Conservation (phyloP, 53 echinoderm and acorn worm species). For the Echinometra lucunter region DNA sequence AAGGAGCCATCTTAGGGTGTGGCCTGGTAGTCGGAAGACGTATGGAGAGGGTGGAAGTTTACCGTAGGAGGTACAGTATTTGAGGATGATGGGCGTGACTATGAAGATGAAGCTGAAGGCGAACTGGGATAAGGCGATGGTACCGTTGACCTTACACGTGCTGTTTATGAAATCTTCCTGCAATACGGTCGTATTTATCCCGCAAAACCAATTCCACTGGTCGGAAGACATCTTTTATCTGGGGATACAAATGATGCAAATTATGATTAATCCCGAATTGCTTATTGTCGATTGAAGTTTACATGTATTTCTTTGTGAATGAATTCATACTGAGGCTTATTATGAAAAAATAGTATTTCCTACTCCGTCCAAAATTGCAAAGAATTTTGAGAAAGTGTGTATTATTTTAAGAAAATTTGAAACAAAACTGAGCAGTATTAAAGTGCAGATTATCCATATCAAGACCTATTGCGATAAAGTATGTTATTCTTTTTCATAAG, state of each 20-base stretch:
- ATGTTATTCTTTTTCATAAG: too few species aligned
- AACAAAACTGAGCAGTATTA: too few species aligned
- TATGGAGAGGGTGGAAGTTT: constrained; percentile 19
- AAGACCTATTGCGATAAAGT: too few species aligned
- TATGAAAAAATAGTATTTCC: too few species aligned
- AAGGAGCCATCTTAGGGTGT: constrained; percentile 77
- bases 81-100: constrained; percentile 69
- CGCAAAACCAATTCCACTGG: constrained; percentile 44
- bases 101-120: constrained; percentile 68
- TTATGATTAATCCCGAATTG: neutral
- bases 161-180: constrained; percentile 23
- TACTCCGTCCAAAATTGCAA: too few species aligned
- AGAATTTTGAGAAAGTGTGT: too few species aligned
- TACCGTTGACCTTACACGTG: constrained; percentile 41
- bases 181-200: neutral
- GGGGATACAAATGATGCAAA: neutral
- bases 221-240: constrained; percentile 14
- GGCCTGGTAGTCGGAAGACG: constrained; percentile 80
- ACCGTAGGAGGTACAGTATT: constrained; percentile 72
- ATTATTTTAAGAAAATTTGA: too few species aligned
- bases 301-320: too few species aligned
- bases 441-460: too few species aligned
- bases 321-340: too few species aligned
- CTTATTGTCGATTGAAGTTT: neutral
- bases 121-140: constrained; percentile 70